Evolutionary conservation across 2,113 vertebrate genomes (phyloP).

Genomic region (Sylvia atricapilla): DNA sequence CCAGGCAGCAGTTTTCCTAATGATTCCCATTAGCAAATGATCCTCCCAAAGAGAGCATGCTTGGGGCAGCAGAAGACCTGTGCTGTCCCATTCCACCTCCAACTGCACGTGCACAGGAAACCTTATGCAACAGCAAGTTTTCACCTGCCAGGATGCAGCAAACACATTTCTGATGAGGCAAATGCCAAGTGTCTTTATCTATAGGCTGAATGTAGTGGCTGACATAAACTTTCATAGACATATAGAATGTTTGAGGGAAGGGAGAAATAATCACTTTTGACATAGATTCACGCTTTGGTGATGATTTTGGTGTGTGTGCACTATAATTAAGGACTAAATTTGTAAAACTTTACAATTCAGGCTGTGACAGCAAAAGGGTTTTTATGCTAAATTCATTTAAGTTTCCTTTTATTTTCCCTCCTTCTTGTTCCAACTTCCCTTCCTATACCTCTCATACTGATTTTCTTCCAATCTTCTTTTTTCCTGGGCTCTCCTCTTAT

Average conservation of each 20-base stretch:
- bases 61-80: background rate
- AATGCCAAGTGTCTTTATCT: background rate
- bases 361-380: background rate
- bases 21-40: background rate
- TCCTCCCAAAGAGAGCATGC: background rate
- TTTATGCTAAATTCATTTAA: background rate
- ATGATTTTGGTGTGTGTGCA: rapidly evolving
- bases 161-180: background rate
- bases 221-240: background rate
- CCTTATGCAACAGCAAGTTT: background rate
- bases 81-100: background rate
- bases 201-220: background rate
- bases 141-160: slow-evolving; percentile 3
- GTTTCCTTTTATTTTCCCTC: background rate
- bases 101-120: background rate
- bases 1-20: background rate
- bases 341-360: background rate
- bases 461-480: background rate
- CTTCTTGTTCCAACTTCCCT: background rate
- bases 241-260: background rate
- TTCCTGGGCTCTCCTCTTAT: background rate
- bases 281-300: background rate
- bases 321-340: background rate
- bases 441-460: background rate
- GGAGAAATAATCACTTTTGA: background rate